phyloP scores from a whole-genome alignment of 2,113 vertebrate species.

The Charadrius vociferus region DNA sequence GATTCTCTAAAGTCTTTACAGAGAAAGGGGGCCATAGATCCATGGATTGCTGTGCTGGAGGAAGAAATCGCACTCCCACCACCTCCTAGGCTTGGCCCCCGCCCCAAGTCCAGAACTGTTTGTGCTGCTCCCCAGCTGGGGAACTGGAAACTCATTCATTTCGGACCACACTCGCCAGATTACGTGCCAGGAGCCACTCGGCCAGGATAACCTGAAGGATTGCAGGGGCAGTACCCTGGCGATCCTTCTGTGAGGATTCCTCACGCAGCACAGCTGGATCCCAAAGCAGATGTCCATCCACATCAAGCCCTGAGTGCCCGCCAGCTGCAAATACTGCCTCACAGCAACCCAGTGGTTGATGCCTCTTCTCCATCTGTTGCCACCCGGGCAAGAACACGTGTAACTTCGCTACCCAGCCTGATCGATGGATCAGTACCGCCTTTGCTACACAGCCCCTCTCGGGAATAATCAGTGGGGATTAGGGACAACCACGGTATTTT shows the following conservation, averaged over 20 bases:
- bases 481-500: not conserved
- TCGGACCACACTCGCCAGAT: rapidly evolving
- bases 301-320: rapidly evolving
- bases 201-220: rapidly evolving
- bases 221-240: not conserved
- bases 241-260: rapidly evolving
- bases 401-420: not conserved
- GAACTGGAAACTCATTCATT: not conserved
- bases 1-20: too few species aligned
- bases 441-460: not conserved
- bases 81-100: not conserved
- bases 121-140: not conserved
- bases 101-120: not conserved
- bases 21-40: not conserved
- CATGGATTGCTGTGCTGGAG: not conserved
- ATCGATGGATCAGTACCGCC: not conserved
- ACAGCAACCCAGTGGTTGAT: rapidly evolving
- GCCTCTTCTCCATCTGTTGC: not conserved
- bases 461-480: not conserved
- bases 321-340: not conserved
- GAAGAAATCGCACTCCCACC: not conserved
- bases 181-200: not conserved
- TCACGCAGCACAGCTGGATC: not conserved
- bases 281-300: not conserved
- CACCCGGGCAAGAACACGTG: not conserved